phyloP scores from a whole-genome alignment of 2,888 invertebrate species.

The Balanococcus diminutus region DNA sequence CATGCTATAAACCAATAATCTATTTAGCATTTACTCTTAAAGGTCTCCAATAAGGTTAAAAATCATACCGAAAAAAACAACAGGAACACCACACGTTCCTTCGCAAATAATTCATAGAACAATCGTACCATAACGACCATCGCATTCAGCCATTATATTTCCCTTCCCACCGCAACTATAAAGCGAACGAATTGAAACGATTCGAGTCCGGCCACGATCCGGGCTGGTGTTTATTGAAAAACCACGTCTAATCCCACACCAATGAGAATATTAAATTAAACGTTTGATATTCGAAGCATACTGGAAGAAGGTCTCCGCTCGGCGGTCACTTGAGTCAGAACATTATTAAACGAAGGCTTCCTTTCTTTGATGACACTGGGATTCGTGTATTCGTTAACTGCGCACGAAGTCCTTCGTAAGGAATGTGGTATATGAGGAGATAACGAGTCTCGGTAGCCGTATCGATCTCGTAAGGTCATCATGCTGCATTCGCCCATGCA shows the following conservation, averaged over 20 bases:
- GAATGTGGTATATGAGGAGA: slow-evolving; percentile 53
- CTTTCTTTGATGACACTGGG: slow-evolving; percentile 57
- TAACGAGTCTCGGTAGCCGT: slow-evolving; percentile 55
- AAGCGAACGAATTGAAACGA: background rate
- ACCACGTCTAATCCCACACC: background rate
- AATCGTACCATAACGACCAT: background rate
- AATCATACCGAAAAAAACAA: background rate
- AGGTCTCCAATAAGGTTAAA: background rate
- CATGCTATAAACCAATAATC: background rate
- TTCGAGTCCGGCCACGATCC: background rate
- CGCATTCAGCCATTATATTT: background rate
- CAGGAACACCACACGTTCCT: background rate
- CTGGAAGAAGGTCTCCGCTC: slow-evolving; percentile 59
- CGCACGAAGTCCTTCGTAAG: slow-evolving; percentile 54
- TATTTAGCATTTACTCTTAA: background rate
- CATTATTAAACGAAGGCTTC: slow-evolving; percentile 59
- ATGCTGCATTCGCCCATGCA: slow-evolving; percentile 53
- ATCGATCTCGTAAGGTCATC: slow-evolving; percentile 30
- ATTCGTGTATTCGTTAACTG: slow-evolving; percentile 51
- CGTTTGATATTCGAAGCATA: slow-evolving; percentile 59
- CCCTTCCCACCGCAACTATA: background rate
- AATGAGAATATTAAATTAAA: slow-evolving; percentile 56
- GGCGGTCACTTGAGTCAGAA: slow-evolving; percentile 59
- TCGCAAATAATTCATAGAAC: background rate
- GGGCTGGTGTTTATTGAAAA: background rate